Evolutionary conservation across 2,113 vertebrate species (phyloP), one percentile per base, ranked within the genome.

Genomic region (Toxotes chatareus): DNA sequence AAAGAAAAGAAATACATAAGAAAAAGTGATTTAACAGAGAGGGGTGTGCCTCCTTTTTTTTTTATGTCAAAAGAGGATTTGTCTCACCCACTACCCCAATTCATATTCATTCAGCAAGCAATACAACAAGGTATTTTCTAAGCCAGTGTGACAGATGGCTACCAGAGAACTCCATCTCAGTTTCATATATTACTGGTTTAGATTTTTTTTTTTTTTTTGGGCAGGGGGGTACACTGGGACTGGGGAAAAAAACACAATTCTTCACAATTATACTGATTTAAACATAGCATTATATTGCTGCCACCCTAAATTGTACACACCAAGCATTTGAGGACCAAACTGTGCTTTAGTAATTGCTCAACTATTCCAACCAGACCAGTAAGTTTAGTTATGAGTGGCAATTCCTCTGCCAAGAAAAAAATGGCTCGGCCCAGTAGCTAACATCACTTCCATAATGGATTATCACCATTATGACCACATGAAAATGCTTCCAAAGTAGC

Each of bases 81-180:
- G 66, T 76, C 60, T 88, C 75, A 66, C 44, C n/a, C 68, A 23
- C 72, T 73, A 8, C 47, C 81, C 53, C 56, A 55, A 64, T 86
- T 87, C 49, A 88, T 83, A 84, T 86, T 91, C 81, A 86, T 67
- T 65, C n/a, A 87, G 76, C n/a, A 56, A 83, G 70, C 68, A 46
- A 71, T 21, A 74, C n/a, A 88, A 70, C 40, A 80, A 44, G 61
- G 56, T 81, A 66, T 69, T 86, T 74, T 87, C 71, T 36, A 61
- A 67, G 51, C 79, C 79, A 80, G 71, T 7, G 40, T 67, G 42
- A 34, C 90, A 92, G 85, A 91, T 80, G 83, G 83, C 61, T 59
- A 63, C 59, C 53, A 46, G n/a, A 83, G 71, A 72, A 81, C 79
- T 87, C 88, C 73, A 90, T 89, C 69, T 85, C 65, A 74, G 68